Base-by-base conservation (phyloP, 2,113 vertebrate species). In the Hylia prasina region DNA sequence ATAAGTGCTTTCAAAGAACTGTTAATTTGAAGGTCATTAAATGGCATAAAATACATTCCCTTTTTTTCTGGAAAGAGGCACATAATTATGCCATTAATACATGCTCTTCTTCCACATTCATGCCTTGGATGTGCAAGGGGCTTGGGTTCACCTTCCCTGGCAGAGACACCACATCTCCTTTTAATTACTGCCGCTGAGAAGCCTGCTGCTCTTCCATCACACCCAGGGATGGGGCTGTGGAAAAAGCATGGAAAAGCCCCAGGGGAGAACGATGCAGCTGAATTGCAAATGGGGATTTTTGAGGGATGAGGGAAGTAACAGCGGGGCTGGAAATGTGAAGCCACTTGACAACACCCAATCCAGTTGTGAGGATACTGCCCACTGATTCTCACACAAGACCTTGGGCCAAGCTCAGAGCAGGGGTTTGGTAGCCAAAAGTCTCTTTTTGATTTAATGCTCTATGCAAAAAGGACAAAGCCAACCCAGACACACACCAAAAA, bases 11-110 rank as follows among this genome's bases (percentile, higher is more conserved):
- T 96, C 94, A 95, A 98, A 98, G 97, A 97, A 96, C 97, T 97
- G 97, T 96, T 98, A 98, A 98, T 98, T 98, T 98, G 98, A 98
- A 98, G 98, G 98, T 98, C 98, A 98, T 98, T 98, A 98, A 96
- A 96, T 93, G 95, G 91, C 90, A 90, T 51, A 93, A 98, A 97
- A 93, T 85, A 95, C 96, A 95, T 95, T 91, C 93, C 68, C 82
- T 94, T 96, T 97, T 95, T 96, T 94, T 96, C 90, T 97, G 93
- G 94, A 95, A 96, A 87, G 93, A 93, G 83, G 69, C 86, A 79
- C 24, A 40, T 70, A 97, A 96, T 97, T 96, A 96, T 44, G 54
- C 95, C 93, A 97, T 96, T 96, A 95, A 96, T 88, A 94, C 96
- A 56, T 2, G 22, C 92, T 96, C 82, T 93, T 71, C 73, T 93